Conservation (phyloP, 2,113 vertebrate genomes). For the Octodon degus region DNA sequence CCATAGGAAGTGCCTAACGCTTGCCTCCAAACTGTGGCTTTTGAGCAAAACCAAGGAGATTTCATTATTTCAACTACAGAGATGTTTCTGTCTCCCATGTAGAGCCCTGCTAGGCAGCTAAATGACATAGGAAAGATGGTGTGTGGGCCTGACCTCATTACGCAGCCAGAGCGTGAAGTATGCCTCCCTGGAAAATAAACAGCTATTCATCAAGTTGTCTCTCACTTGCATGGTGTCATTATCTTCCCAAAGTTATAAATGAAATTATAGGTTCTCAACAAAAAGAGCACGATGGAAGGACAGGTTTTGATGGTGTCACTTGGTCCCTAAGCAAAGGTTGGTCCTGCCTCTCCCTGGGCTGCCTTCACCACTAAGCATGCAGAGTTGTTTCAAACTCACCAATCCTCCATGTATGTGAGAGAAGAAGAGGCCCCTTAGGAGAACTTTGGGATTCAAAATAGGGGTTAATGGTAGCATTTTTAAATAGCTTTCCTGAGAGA, state of each 20-base stretch:
- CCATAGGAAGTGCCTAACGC: background rate
- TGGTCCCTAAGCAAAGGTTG: background rate
- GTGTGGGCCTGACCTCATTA: conserved; percentile 74
- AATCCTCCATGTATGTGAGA: accelerated
- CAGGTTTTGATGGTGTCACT: background rate
- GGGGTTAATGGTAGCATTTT: background rate
- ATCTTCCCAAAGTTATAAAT: conserved; percentile 69
- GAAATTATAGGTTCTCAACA: conserved; percentile 67
- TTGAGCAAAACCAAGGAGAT: conserved; percentile 43
- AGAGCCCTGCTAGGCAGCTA: conserved; percentile 61
- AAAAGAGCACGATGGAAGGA: conserved; percentile 22
- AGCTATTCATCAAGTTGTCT: conserved; percentile 74
- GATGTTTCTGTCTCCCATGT: conserved; percentile 56
- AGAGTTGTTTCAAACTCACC: background rate
- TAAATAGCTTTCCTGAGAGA: background rate
- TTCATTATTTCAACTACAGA: conserved; percentile 41
- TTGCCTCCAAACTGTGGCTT: conserved; percentile 33
- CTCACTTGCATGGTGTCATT: conserved; percentile 67
- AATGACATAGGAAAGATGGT: conserved; percentile 58
- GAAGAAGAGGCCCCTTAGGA: background rate
- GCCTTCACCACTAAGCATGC: background rate
- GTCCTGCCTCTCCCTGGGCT: background rate
- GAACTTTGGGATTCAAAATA: background rate
- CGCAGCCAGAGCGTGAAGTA: conserved; percentile 65
- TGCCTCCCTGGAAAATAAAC: conserved; percentile 74